A percentile compares a stretch with the other conserved stretches of the same genome.
Evolutionary conservation across 2,797 vertebrate species (phyloP).

Genomic region (Rhinatrema bivittatum): DNA sequence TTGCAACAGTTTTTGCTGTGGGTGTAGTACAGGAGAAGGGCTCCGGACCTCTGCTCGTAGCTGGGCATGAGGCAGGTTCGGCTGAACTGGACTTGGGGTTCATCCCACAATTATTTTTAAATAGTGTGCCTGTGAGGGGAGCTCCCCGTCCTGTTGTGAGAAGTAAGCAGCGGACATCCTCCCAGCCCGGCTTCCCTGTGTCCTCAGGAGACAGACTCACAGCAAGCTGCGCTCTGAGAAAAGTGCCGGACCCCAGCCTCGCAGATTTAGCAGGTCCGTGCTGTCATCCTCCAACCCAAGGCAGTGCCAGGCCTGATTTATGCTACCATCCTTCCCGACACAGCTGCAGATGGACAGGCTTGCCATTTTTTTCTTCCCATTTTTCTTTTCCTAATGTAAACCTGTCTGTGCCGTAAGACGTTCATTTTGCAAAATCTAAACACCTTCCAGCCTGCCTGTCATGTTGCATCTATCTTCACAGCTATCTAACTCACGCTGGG

Average conservation of each 20-base stretch:
- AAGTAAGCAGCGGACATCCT: too few relatives aligned
- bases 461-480: too few relatives aligned
- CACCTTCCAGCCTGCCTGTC: slow-evolving; percentile 31
- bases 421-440: slow-evolving; percentile 39
- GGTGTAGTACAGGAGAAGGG: too few relatives aligned
- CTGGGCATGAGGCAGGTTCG: neutral
- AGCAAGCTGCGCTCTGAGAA: too few relatives aligned
- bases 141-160: too few relatives aligned
- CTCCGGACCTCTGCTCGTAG: too few relatives aligned
- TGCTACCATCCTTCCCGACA: slow-evolving; percentile 20
- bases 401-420: slow-evolving; percentile 34
- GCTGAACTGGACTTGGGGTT: neutral
- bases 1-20: too few relatives aligned
- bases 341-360: slow-evolving; percentile 27
- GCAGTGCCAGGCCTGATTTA: slow-evolving; percentile 22
- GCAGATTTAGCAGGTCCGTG: slow-evolving; percentile 27
- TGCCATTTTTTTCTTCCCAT: slow-evolving; percentile 27
- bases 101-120: slow-evolving; percentile 1
- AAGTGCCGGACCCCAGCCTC: too few relatives aligned
- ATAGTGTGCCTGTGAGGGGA: too few relatives aligned
- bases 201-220: too few relatives aligned
- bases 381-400: slow-evolving; percentile 38
- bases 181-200: neutral
- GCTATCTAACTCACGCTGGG: neutral
- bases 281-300: slow-evolving; percentile 31